Evolutionary conservation across 2,797 vertebrate genomes (phyloP), one percentile per base, ranked within the genome.

Genomic region (Limnodromus scolopaceus): DNA sequence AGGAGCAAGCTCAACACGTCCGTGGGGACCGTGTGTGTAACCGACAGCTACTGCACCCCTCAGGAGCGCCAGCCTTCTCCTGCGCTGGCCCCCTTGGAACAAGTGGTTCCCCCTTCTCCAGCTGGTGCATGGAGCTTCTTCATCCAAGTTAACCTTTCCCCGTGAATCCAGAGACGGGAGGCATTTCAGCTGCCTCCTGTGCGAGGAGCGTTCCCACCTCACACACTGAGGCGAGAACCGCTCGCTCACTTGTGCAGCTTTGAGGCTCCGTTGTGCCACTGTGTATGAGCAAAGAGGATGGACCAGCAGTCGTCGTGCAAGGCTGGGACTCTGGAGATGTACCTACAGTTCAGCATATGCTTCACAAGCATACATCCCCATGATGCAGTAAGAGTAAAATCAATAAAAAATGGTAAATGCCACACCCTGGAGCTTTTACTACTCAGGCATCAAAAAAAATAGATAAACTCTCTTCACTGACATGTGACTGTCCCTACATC

Each of bases 21-120:
- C 16, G 0, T 60, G 60, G 83, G 80, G 66, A 66, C 20, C 1
- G 3, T 0, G 0, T 8, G 10, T 0, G 1, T 53, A 82, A 90
- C 87, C 0, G 1, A 53, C 36, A 87, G 88, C 80, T 54, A 10
- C 41, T 27, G 72, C 12, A 15, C 15, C 60, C 43, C 53, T 36
- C 54, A 8, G 74, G 79, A 76, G 49, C 0, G 0, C 34, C 34
- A 49, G 86, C 63, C 49, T 72, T 38, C 83, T 58, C 23, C 60
- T 36, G 51, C 1, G 2, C 57, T 11, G 10, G 39, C 64, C 82
- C 24, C n/a, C 43, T 34, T 71, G 32, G 25, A 91, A 53, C 28
- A 83, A 46, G 1, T 5, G 10, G 55, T 75, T 79, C 34, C 25
- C 8, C 7, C 53, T 90, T 80, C 74, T 85, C 36, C 71, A 38